Base-by-base conservation (phyloP, 1,140 invertebrate species). In the Caenorhabditis latens region DNA sequence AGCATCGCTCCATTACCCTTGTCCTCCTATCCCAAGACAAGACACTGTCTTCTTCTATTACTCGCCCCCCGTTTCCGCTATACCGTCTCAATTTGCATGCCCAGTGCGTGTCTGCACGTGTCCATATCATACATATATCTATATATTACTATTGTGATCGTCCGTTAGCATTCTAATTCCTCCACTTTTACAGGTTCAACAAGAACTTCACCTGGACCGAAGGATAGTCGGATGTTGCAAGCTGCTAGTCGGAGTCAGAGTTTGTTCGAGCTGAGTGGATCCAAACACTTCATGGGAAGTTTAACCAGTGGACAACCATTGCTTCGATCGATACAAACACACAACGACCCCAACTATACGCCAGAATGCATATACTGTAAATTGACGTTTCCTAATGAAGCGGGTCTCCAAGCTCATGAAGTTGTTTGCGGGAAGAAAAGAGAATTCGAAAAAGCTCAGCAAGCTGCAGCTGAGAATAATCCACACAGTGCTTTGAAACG, bases 391-490 rank as follows among this genome's bases (percentile, higher is more conserved):
- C 83, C 67, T 8, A 84, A 85, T 58, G 67, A 88, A 58, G 67
- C 84, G 55, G 83, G 83, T 24, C 67, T 84, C 13, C 83, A 88
- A 63, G 57, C 32, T 48, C 67, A 85, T 40, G 53, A 84, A 46
- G 21, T 50, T 13, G 50, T 63, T 2, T 79, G 84, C n/a, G 63
- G 43, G 16, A 79, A 85, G 46, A 67, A 61, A 21, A 57, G 46
- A 40, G 87, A 88, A 48, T 5, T 86, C 14, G 84, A 88, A 32
- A 88, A 88, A 43, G 79, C 71, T 8, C 89, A 87, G 11, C 67
- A 82, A 50, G 65, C 32, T 32, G 84, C 46, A 46, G 63, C 16
- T 16, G 24, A 42, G 42, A 2, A 14, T 4, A 65, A 50, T 5
- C 61, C n/a, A 11, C 61, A 50, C 24, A 46, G 11, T 48, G 46